A percentile compares a stretch with the other conserved stretches of the same genome.
phyloP scores from a whole-genome alignment of 2,797 vertebrate genomes.

The Benthosema pterotum region DNA sequence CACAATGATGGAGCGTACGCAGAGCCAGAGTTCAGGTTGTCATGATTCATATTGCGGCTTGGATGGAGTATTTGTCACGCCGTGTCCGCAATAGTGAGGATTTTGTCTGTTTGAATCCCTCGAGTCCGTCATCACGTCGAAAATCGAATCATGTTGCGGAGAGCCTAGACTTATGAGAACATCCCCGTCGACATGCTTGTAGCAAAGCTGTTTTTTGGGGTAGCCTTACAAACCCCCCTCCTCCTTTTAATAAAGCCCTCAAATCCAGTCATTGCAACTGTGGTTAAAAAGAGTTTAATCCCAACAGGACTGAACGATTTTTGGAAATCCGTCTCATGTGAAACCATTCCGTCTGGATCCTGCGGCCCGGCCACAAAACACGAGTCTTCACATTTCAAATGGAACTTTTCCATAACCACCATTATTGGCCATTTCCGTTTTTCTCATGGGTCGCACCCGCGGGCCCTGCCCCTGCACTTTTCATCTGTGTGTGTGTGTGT shows the following conservation, averaged over 20 bases:
- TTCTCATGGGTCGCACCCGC: slow-evolving; percentile 9
- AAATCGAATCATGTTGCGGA: not conserved
- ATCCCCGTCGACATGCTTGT: slow-evolving; percentile 6
- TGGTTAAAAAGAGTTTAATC: slow-evolving; percentile 40
- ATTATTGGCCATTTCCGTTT: slow-evolving; percentile 62
- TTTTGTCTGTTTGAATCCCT: slow-evolving; percentile 8
- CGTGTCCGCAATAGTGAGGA: not conserved
- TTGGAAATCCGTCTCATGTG: slow-evolving; percentile 51
- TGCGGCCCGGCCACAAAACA: slow-evolving; percentile 59
- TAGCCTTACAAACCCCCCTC: too few species aligned
- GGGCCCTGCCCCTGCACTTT: not conserved
- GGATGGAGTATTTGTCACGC: not conserved
- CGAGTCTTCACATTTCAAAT: slow-evolving; percentile 59
- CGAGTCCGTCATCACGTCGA: not conserved
- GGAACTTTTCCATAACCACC: slow-evolving; percentile 59
- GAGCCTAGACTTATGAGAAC: slow-evolving; percentile 2
- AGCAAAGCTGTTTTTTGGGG: slow-evolving; percentile 5
- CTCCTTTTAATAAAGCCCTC: slow-evolving; percentile 18
- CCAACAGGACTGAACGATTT: slow-evolving; percentile 38
- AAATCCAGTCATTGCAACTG: slow-evolving; percentile 42
- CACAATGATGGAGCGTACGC: too few species aligned
- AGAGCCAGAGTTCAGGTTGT: not conserved
- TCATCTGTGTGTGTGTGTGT: too few species aligned
- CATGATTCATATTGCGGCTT: not conserved
- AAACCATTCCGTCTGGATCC: slow-evolving; percentile 53